These are phyloP conservation scores for Liolophura sinensis DNA, from an alignment of 1,140 invertebrate species.

Conservation along the genomic window DNA sequence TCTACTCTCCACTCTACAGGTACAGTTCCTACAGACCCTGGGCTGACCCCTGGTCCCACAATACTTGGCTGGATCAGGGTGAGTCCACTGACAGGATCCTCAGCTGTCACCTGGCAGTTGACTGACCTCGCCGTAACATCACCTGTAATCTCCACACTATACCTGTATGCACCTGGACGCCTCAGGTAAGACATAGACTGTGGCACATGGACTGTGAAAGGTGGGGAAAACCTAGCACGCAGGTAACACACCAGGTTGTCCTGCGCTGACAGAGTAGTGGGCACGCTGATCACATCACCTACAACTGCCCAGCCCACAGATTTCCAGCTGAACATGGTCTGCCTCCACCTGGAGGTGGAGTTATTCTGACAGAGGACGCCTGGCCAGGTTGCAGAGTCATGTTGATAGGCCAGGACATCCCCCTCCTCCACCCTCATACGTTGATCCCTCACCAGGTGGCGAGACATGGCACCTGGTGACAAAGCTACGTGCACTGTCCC, in stretches of 20 bases:
- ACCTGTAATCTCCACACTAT: conserved; percentile 2
- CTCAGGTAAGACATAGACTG: conserved; percentile 7
- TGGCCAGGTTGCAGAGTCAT: not conserved
- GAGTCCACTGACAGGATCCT: conserved; percentile 17
- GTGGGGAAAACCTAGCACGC: conserved; percentile 12
- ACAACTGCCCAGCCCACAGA: not conserved
- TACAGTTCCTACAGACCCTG: conserved; percentile 13
- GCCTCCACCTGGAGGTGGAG: conserved; percentile 12
- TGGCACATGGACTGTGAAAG: not conserved
- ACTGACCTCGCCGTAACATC: not conserved
- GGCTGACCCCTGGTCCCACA: not conserved
- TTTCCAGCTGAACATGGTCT: conserved; percentile 3
- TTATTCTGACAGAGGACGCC: conserved; percentile 9
- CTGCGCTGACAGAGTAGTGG: not conserved
- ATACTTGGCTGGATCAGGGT: conserved; percentile 23
- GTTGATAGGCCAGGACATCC: conserved; percentile 23
- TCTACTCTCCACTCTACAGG: conserved; percentile 11
- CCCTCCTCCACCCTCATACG: conserved; percentile 14
- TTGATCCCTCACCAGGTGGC: not conserved
- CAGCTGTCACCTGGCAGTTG: conserved; percentile 11
- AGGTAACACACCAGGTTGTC: conserved; percentile 13
- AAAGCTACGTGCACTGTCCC: not conserved
- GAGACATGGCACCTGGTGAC: not conserved
- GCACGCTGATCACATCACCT: not conserved
- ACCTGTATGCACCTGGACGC: conserved; percentile 13